Percentiles rank a stretch among this genome's conserved stretches.
Evolutionary conservation across 1,140 invertebrate species (phyloP).

Genomic region (Eurosta solidaginis): DNA sequence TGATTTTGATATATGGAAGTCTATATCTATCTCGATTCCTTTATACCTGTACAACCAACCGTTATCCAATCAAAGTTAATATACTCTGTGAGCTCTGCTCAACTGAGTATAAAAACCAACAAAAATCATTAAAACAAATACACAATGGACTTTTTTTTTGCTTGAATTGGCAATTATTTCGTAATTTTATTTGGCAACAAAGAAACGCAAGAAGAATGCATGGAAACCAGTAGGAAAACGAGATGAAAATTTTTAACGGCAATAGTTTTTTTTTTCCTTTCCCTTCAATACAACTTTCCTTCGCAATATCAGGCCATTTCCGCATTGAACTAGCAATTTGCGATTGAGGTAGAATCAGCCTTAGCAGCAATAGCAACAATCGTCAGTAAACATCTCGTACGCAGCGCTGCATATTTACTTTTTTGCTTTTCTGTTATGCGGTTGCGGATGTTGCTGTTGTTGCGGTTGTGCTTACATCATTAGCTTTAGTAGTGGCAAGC

Average conservation of each 20-base stretch:
- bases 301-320: neutral
- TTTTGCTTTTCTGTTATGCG: neutral
- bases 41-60: no score
- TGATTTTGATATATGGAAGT: no score
- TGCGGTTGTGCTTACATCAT: no score
- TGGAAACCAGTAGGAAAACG: neutral
- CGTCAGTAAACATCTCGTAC: neutral
- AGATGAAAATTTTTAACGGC: neutral
- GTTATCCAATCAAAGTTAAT: no score
- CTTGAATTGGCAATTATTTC: conserved; percentile 15
- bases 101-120: no score
- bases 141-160: neutral
- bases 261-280: neutral
- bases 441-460: neutral
- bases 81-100: no score
- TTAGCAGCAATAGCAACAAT: neutral
- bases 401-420: neutral
- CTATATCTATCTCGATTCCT: no score
- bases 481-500: no score
- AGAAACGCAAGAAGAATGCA: neutral
- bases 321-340: neutral
- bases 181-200: neutral
- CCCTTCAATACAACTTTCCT: neutral
- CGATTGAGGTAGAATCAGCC: neutral
- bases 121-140: neutral